Base-by-base conservation (phyloP, 2,888 invertebrate genomes). In the Choristoneura rosaceana region DNA sequence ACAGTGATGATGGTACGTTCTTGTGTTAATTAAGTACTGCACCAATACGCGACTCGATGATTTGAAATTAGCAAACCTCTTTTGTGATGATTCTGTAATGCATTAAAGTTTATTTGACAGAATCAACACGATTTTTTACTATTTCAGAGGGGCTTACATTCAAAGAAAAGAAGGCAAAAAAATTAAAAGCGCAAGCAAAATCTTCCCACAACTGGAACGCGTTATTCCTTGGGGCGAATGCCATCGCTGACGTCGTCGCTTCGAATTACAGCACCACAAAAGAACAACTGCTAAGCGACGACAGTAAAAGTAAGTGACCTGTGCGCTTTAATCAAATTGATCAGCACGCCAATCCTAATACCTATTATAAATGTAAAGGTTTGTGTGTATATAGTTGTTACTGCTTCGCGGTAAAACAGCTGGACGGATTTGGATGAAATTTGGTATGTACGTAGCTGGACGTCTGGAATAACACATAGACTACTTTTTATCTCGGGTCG, bases 171-270 rank as follows among this genome's bases (percentile, higher is more conserved):
- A 98, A 98, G 84, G 95, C 95, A 4, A 93, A 96, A 69, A 96
- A 97, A 85, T 90, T 96, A 76, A 99, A 98, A 89, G 94, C 95
- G 33, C 95, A 95, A 82, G 97, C 96, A 5, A 96, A 96, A 66
- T 96, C 96, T 0, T 95, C 97, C 0, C 97, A 98, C 87, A 99
- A 98, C 86, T 99, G 99, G 99, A 99, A 99, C 90, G 96, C 98
- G 0, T 89, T 99, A 63, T 99, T 99, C 86, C 92, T 99, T 77
- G 99, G 99, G 0, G 95, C 97, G 14, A 98, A 99, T 90, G 98
- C 99, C 1, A 97, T 99, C 0, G 99, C 98, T 0, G 98, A 99
- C 82, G 96, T 98, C 0, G 96, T 99, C 80, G 98, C 99, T 0
- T 95, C 96, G 67, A 96, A 96, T 77, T 98, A 98, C 82, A 96